A percentile compares a stretch with the other conserved stretches of the same genome.
Evolutionary conservation across 2,797 vertebrate genomes (phyloP).

Genomic region (Spinus olivaceus): DNA sequence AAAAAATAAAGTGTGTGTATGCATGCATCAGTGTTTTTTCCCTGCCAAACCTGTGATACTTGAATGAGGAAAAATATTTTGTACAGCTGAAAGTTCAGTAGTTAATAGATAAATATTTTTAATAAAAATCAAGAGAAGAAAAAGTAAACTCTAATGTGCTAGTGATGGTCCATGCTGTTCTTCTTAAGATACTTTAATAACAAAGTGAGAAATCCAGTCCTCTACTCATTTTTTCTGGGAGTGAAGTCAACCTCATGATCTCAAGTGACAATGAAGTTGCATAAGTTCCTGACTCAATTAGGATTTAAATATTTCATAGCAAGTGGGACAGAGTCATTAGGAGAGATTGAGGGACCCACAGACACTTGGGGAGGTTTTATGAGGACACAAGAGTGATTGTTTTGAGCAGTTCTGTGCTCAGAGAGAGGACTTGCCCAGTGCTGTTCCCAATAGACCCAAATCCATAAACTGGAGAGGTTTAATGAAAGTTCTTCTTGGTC

Average conservation of each 20-base stretch:
- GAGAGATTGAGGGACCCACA: not conserved
- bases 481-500: not conserved
- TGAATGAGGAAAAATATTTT: not conserved
- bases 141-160: not conserved
- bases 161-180: not conserved
- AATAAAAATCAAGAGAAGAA: not conserved
- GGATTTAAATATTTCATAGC: slow-evolving; percentile 45
- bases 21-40: not conserved
- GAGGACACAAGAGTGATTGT: not conserved
- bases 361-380: not conserved
- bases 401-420: not conserved
- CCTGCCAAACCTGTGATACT: not conserved
- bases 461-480: not conserved
- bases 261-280: slow-evolving; percentile 14
- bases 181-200: not conserved
- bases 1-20: not conserved
- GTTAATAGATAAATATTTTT: not conserved
- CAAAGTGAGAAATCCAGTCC: not conserved
- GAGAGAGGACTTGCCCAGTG: not conserved
- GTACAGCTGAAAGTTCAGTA: not conserved
- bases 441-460: not conserved
- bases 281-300: slow-evolving; percentile 24
- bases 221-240: not conserved
- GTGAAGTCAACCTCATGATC: not conserved
- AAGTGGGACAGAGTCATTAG: slow-evolving; percentile 19